Conservation (phyloP, 2,888 invertebrate species). For the Agelastica alni region DNA sequence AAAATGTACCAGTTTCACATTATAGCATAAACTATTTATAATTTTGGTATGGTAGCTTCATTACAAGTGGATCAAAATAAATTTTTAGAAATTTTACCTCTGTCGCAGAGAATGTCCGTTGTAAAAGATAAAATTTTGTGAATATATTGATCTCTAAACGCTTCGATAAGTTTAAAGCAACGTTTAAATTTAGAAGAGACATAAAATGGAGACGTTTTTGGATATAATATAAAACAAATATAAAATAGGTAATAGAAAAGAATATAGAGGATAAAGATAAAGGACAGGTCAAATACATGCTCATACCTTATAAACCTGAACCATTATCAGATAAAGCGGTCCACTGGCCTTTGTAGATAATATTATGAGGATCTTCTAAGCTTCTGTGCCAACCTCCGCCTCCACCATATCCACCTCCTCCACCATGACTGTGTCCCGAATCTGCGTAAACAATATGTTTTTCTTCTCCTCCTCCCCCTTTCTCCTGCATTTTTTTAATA, state of each 20-base stretch:
- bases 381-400: slow-evolving; percentile 61
- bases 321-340: slow-evolving; percentile 33
- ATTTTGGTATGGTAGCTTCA: too few relatives aligned
- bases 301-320: slow-evolving; percentile 39
- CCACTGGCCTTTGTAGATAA: slow-evolving; percentile 72
- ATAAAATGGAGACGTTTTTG: too few relatives aligned
- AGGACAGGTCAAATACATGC: slow-evolving; percentile 19
- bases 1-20: too few relatives aligned
- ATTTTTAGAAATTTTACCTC: too few relatives aligned
- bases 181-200: too few relatives aligned
- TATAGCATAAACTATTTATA: too few relatives aligned
- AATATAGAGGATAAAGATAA: neutral
- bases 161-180: too few relatives aligned
- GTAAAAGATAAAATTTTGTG: too few relatives aligned
- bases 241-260: neutral
- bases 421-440: slow-evolving; percentile 45
- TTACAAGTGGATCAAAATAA: too few relatives aligned
- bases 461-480: slow-evolving; percentile 58
- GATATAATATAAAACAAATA: too few relatives aligned
- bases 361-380: slow-evolving; percentile 64
- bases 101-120: too few relatives aligned
- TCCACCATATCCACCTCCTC: slow-evolving; percentile 50
- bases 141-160: too few relatives aligned
- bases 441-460: slow-evolving; percentile 61
- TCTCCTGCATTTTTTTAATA: slow-evolving; percentile 64